Conservation (phyloP, 2,888 invertebrate genomes). For the Andrena dorsata region DNA sequence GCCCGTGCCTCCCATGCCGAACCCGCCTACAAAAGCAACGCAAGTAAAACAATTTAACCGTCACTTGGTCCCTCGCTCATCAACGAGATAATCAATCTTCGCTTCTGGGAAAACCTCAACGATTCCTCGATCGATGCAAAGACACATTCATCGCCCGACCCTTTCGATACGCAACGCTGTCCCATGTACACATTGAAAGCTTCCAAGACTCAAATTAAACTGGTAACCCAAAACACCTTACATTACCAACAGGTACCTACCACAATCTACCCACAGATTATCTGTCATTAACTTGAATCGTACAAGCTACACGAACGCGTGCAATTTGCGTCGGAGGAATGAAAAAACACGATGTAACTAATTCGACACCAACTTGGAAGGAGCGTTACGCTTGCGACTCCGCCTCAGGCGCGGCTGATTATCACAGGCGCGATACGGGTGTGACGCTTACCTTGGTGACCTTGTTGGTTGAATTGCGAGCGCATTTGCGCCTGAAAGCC, state of each 20-base stretch:
- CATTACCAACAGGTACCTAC: too few relatives aligned
- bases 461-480: slow-evolving; percentile 86
- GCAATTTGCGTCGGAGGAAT: neutral
- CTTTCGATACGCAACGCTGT: too few relatives aligned
- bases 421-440: slow-evolving; percentile 12
- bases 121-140: too few relatives aligned
- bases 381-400: neutral
- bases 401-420: slow-evolving; percentile 3
- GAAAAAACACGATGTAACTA: neutral
- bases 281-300: neutral
- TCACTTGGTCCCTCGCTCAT: too few relatives aligned
- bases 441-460: slow-evolving; percentile 82
- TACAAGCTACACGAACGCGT: neutral
- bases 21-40: slow-evolving; percentile 77
- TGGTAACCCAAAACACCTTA: too few relatives aligned
- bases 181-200: too few relatives aligned
- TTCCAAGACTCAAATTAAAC: too few relatives aligned
- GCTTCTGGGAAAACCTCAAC: neutral
- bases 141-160: too few relatives aligned
- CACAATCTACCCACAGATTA: neutral
- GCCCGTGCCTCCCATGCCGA: slow-evolving; percentile 82
- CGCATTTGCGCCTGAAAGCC: slow-evolving; percentile 86
- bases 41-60: slow-evolving; percentile 30
- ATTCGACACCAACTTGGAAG: neutral
- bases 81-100: neutral